Evolutionary conservation across 2,113 vertebrate genomes (phyloP).

Genomic region (Tragelaphus strepsiceros): DNA sequence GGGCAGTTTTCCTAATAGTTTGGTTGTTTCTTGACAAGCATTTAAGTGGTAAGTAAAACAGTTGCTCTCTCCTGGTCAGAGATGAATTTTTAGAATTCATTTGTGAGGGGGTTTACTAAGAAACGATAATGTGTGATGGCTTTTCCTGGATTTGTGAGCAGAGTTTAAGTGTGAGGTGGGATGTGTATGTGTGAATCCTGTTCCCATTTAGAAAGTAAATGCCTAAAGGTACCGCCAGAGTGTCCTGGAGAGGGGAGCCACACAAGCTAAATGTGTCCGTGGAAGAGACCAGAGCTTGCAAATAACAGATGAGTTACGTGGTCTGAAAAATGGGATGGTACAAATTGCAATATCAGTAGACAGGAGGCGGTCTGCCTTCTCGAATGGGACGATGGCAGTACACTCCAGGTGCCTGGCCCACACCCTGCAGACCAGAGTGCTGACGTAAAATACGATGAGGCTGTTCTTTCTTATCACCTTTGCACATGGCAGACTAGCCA

Average conservation of each 20-base stretch:
- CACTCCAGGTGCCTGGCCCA: not conserved
- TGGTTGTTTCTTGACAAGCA: conserved; percentile 34
- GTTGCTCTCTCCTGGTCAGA: conserved; percentile 46
- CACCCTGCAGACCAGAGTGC: not conserved
- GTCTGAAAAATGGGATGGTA: not conserved
- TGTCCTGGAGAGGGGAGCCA: not conserved
- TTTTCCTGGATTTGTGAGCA: conserved; percentile 35
- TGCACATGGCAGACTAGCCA: accelerated
- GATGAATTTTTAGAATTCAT: conserved; percentile 54
- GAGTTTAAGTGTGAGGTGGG: not conserved
- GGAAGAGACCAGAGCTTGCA: not conserved
- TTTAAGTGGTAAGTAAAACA: conserved; percentile 6
- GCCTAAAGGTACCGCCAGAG: not conserved
- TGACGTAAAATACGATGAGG: not conserved
- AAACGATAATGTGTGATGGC: not conserved
- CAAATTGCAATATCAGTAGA: not conserved
- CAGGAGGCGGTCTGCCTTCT: not conserved
- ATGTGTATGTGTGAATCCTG: not conserved
- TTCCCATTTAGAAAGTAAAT: not conserved
- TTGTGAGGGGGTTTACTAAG: not conserved
- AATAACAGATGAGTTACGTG: not conserved
- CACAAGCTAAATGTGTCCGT: not conserved
- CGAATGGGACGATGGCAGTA: accelerated
- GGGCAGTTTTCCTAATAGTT: conserved; percentile 40
- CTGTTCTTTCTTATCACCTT: not conserved